Conservation (phyloP, 2,888 invertebrate species). For the Sisyra nigra region DNA sequence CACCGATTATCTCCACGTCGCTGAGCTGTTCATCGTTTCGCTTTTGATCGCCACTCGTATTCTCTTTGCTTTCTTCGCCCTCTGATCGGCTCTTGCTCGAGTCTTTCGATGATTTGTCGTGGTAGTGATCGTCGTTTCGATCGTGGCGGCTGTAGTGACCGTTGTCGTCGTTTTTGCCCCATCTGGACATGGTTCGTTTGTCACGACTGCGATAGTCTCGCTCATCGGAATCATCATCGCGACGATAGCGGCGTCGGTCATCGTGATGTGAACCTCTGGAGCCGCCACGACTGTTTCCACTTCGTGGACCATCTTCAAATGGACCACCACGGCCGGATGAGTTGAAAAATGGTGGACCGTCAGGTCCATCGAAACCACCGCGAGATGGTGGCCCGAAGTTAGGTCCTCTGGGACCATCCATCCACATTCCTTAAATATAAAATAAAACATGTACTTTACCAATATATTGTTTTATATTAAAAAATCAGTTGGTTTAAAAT, state of each 20-base stretch:
- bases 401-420: slow-evolving; percentile 27
- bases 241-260: slow-evolving; percentile 14
- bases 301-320: slow-evolving; percentile 11
- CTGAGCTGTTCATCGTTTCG: slow-evolving; percentile 4
- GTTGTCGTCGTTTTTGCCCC: slow-evolving; percentile 9
- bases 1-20: slow-evolving; percentile 11
- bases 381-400: slow-evolving; percentile 22
- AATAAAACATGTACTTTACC: neutral
- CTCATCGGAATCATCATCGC: slow-evolving; percentile 3
- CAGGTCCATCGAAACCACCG: slow-evolving; percentile 20
- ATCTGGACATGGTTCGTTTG: slow-evolving; percentile 7
- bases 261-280: slow-evolving; percentile 13
- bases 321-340: slow-evolving; percentile 8
- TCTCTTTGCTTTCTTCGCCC: slow-evolving; percentile 3
- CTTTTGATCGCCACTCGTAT: neutral
- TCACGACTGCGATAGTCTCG: slow-evolving; percentile 9
- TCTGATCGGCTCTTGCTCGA: slow-evolving; percentile 6
- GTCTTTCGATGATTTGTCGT: neutral
- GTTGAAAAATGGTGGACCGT: slow-evolving; percentile 18
- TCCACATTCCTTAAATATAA: slow-evolving; percentile 23
- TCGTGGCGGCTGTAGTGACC: slow-evolving; percentile 4
- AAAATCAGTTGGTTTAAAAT: no score
- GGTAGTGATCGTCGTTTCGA: slow-evolving; percentile 3
- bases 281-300: slow-evolving; percentile 8
- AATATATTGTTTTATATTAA: no score